These are phyloP conservation scores for Stomorhina lunata DNA, from an alignment of 2,888 invertebrate genomes.

Conservation along the genomic window DNA sequence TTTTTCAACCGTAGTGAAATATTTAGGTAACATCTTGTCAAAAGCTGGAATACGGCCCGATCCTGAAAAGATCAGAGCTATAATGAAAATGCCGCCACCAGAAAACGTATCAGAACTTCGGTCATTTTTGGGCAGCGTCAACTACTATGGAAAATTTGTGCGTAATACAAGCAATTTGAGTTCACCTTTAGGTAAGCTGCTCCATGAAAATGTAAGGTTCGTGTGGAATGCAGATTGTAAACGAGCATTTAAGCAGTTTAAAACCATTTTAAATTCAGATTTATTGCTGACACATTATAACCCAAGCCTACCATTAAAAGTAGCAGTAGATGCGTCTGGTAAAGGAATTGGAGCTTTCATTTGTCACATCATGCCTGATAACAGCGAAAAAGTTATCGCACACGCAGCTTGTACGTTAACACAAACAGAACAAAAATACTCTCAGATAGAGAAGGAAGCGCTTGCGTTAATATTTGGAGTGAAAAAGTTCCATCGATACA, in stretches of 20 bases:
- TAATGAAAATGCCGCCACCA: conserved; percentile 1
- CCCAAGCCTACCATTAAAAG: not conserved
- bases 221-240: not conserved
- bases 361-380: not conserved
- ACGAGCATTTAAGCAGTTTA: not conserved
- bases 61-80: not conserved
- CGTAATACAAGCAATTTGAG: not conserved
- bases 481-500: conserved; percentile 43
- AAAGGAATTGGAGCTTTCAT: not conserved
- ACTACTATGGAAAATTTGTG: conserved; percentile 34
- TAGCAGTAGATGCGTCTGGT: conserved; percentile 50
- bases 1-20: not conserved
- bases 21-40: not conserved
- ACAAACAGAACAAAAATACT: conserved; percentile 46
- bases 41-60: not conserved
- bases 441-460: conserved; percentile 59
- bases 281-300: not conserved
- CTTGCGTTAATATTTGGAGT: conserved; percentile 52
- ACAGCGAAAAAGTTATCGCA: conserved; percentile 42
- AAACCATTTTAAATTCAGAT: not conserved
- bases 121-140: not conserved
- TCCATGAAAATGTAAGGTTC: not conserved
- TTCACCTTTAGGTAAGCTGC: not conserved
- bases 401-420: conserved; percentile 54
- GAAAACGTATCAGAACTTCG: not conserved